These are phyloP conservation scores for Polietes domitor DNA, from an alignment of 2,888 invertebrate species.

Conservation along the genomic window DNA sequence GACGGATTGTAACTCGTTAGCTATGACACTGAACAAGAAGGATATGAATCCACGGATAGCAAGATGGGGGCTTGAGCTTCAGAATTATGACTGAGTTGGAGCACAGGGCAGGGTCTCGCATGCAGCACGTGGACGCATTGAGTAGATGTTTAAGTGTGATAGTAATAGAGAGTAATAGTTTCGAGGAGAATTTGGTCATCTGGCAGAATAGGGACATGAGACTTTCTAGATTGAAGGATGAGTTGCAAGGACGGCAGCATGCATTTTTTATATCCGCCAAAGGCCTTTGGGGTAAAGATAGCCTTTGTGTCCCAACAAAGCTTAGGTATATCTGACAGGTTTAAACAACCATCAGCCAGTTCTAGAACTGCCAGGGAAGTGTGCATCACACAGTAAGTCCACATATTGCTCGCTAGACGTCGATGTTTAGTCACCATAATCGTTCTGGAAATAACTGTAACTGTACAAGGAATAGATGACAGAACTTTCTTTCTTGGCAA, in stretches of 20 bases:
- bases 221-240: conserved; percentile 6
- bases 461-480: no score
- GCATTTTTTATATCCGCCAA: no score
- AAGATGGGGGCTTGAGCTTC: conserved; percentile 56
- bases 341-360: no score
- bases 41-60: conserved; percentile 64
- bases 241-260: conserved; percentile 25
- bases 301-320: no score
- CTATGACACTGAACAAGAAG: conserved; percentile 68
- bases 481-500: no score
- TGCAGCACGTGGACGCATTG: conserved; percentile 65
- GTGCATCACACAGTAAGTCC: no score
- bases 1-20: conserved; percentile 70
- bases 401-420: no score
- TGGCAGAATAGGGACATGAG: conserved; percentile 46
- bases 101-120: conserved; percentile 57
- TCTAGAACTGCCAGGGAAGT: no score
- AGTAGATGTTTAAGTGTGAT: conserved; percentile 37
- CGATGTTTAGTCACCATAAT: no score
- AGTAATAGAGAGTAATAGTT: conserved; percentile 45
- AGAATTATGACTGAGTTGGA: conserved; percentile 23
- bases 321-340: no score
- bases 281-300: no score
- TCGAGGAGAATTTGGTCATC: conserved; percentile 56
- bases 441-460: no score